Base-by-base conservation (phyloP, 1,140 invertebrate species). In the Coptotermes formosanus region DNA sequence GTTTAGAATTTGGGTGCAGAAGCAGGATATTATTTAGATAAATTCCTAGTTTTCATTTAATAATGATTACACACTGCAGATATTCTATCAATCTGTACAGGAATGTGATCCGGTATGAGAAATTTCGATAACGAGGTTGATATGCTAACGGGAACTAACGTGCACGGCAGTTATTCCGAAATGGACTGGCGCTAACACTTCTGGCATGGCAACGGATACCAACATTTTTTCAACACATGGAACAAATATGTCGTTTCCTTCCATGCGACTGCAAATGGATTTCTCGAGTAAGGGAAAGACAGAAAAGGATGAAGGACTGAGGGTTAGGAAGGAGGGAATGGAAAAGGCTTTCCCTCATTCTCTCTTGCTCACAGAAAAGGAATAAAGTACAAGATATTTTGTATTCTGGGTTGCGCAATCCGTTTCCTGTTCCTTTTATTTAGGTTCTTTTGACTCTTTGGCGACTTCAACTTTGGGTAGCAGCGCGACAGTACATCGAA, bases 251-350 rank as follows among this genome's bases (percentile, higher is more conserved):
- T 55, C 85, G 85, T 85, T 85, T 81, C 85, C 82, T 85, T 85
- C 32, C 45, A 85, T 44, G n/a, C 64, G 25, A 43, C 85, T 81
- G 75, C 59, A 85, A 85, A 85, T 85, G 85, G 85, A 85, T 85
- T 85, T 85, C 85, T 85, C 85, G 59, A 81, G 85, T 81, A 44
- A 44, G 82, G 75, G 64, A 14, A 85, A 69, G 25, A 81, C 30
- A 75, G 64, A 8, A 43, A 69, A 48, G n/a, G 14, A 82, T n/a
- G 44, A 38, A 16, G 25, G 52, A 16, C 14, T 21, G 52, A 82
- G 85, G 48, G 11, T 30, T 14, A 43, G 85, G 85, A 23, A 64
- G 25, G 64, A 32, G 0, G 75, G 69, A 85, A 48, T 59, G 64
- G 69, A 44, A 85, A 75, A 12, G 85, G 25, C n/a, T 82, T 23